Base-by-base conservation (phyloP, 2,113 vertebrate species). In the Mormoops blainvillei region DNA sequence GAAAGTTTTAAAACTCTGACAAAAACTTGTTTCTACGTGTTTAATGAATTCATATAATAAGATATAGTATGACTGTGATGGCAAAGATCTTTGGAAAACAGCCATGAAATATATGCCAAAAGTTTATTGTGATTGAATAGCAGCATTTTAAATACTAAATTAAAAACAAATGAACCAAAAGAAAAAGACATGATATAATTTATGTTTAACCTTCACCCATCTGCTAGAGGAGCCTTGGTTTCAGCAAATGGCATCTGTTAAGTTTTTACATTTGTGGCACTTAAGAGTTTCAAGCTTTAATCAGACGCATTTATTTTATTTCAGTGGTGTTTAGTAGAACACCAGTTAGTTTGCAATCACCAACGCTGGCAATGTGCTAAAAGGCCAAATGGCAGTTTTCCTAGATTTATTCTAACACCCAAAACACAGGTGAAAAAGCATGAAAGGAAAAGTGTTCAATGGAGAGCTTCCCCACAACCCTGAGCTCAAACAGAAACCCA, bases 151-250 rank as follows among this genome's bases (percentile, higher is more conserved):
- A 92, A 97, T 95, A 97, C 94, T 89, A 33, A 93, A 95, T 98
- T 98, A 98, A 98, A 98, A 97, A 90, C n/a, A 97, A 98, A 97
- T 85, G 92, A 98, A 98, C 94, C 95, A 78, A 97, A 96, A 97
- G 94, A 98, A 98, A 97, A 96, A 90, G 56, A 88, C 94, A 97
- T 26, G 45, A 58, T 52, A 15, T 77, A 94, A 95, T 97, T 96
- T 97, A 96, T 85, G 0, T 98, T 97, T 98, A 94, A 96, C 94
- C 95, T 98, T 87, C 93, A 96, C 76, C 98, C 98, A 98, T 98
- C 98, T 98, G 98, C 95, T 97, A 84, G 95, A 96, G 94, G 95
- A 94, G 97, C 74, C 85, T 63, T 26, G 61, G 8, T 97, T 98
- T 97, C 95, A 98, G 95, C 94, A 94, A 98, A 96, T 43, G 97